These are phyloP conservation scores for Pantherophis alleghaniensis DNA, from an alignment of 2,797 vertebrate species.

Conservation along the genomic window DNA sequence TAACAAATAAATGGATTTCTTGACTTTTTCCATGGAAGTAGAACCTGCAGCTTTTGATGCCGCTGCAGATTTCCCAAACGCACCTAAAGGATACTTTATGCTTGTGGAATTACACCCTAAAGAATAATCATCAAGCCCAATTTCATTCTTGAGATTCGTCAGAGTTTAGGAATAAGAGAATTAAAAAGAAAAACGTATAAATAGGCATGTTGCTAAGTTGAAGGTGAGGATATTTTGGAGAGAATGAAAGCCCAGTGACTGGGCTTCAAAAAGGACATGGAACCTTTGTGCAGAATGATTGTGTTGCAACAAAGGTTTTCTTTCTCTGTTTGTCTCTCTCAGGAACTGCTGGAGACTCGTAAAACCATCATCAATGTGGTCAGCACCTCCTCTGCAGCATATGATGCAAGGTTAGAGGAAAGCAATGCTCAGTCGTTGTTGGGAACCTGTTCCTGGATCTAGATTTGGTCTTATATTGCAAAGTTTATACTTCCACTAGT, in stretches of 20 bases:
- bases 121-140: neutral
- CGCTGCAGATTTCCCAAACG: neutral
- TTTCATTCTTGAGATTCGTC: neutral
- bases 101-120: neutral
- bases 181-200: neutral
- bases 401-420: slow-evolving; percentile 75
- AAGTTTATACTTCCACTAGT: neutral
- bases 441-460: neutral
- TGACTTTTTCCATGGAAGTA: neutral
- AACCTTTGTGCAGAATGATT: neutral
- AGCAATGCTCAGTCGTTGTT: neutral
- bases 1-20: neutral
- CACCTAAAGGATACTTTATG: neutral
- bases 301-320: accelerated
- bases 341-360: slow-evolving; percentile 73
- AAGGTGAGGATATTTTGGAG: too few species aligned
- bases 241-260: neutral
- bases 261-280: neutral
- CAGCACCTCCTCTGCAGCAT: slow-evolving; percentile 75
- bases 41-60: neutral
- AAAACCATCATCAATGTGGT: slow-evolving; percentile 72
- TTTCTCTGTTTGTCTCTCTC: neutral
- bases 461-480: neutral
- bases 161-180: neutral
- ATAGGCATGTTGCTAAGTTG: neutral